Evolutionary conservation across 2,888 invertebrate species (phyloP).

Genomic region (Cancer borealis): DNA sequence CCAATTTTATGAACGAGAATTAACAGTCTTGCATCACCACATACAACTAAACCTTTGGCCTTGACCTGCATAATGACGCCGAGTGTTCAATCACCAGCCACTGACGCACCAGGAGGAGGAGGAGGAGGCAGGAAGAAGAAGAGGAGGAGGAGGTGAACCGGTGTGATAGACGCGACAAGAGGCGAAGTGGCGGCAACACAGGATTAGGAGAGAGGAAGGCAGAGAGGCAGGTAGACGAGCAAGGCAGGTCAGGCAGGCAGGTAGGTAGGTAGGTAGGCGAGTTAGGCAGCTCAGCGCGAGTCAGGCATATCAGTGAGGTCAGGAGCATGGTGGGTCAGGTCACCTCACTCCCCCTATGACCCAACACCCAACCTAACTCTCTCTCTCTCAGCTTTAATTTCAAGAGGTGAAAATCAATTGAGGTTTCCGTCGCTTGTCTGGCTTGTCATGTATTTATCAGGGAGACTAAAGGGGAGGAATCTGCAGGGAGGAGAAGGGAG

Average conservation of each 20-base stretch:
- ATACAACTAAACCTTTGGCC: not conserved
- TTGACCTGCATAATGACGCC: not conserved
- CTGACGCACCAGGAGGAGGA: not conserved
- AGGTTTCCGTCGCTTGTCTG: constrained; percentile 42
- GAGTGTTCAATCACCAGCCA: not conserved
- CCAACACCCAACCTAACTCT: not conserved
- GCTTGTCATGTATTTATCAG: constrained; percentile 22
- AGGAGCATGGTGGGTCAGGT: not conserved
- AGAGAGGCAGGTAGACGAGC: not conserved
- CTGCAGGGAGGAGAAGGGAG: too few species aligned
- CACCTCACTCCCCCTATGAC: not conserved
- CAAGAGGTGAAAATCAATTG: constrained; percentile 53
- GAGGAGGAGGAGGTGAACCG: not conserved
- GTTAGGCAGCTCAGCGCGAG: not conserved
- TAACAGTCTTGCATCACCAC: too few species aligned
- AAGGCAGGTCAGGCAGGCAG: not conserved
- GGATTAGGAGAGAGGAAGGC: constrained; percentile 15
- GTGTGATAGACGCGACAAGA: constrained; percentile 9
- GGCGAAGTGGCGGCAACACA: not conserved
- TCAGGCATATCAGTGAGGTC: constrained; percentile 25
- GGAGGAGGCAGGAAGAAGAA: not conserved
- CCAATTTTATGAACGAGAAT: too few species aligned
- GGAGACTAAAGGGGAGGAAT: not conserved
- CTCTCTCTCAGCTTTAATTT: constrained; percentile 51
- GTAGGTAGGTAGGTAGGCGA: not conserved